Evolutionary conservation across 2,888 invertebrate species (phyloP).

Genomic region (Melipona beecheii): DNA sequence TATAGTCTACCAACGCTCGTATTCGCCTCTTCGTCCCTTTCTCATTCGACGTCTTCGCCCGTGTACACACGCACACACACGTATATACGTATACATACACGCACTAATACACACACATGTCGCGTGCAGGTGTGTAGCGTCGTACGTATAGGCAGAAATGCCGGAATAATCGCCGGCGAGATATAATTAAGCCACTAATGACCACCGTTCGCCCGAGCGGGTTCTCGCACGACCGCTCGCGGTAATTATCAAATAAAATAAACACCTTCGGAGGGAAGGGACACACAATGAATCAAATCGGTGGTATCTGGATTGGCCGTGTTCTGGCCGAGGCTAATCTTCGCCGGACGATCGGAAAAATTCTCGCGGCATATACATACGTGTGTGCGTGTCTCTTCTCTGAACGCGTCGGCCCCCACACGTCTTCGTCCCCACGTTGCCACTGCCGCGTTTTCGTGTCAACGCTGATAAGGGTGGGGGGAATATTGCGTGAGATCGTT

Average conservation of each 20-base stretch:
- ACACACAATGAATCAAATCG: slow-evolving; percentile 67
- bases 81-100: neutral
- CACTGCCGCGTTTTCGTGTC: slow-evolving; percentile 40
- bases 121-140: neutral
- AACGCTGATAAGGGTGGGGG: slow-evolving; percentile 8
- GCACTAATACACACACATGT: neutral
- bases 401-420: neutral
- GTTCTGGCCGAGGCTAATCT: slow-evolving; percentile 36
- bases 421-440: neutral
- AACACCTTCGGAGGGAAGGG: slow-evolving; percentile 69
- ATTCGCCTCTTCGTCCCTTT: slow-evolving; percentile 38
- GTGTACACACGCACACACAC: no score
- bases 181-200: slow-evolving; percentile 80
- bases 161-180: slow-evolving; percentile 74
- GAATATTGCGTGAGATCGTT: slow-evolving; percentile 36
- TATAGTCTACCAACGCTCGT: slow-evolving; percentile 68
- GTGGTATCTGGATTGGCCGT: slow-evolving; percentile 6
- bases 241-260: slow-evolving; percentile 78
- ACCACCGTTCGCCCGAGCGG: slow-evolving; percentile 67
- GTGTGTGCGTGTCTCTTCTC: slow-evolving; percentile 17
- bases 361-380: neutral
- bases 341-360: slow-evolving; percentile 31
- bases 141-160: slow-evolving; percentile 66
- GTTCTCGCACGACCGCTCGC: slow-evolving; percentile 51
- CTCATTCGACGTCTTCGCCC: slow-evolving; percentile 4